phyloP scores from a whole-genome alignment of 2,888 invertebrate genomes.

The Dicyrtomina minuta region DNA sequence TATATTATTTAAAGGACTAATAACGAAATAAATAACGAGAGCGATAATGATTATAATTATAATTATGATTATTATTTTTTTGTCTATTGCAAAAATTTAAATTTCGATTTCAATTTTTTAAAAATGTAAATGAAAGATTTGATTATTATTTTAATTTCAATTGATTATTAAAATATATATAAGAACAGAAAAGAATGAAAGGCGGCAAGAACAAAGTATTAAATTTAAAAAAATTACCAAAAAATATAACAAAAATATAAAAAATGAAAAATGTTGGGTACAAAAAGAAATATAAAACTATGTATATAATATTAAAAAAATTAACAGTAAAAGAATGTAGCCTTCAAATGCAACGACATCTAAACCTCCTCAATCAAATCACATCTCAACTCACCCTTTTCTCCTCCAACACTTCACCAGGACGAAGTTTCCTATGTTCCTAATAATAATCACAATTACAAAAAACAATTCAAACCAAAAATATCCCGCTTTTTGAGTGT shows the following conservation, averaged over 20 bases:
- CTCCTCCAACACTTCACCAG: slow-evolving; percentile 90
- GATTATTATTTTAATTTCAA: not conserved
- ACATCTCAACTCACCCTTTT: slow-evolving; percentile 75
- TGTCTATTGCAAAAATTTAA: no score
- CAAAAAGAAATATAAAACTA: not conserved
- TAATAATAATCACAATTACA: slow-evolving; percentile 58
- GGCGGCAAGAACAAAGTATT: no score
- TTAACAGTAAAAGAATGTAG: slow-evolving; percentile 3
- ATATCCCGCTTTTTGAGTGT: not conserved
- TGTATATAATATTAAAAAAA: not conserved
- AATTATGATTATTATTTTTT: no score
- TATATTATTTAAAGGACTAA: no score
- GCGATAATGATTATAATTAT: no score
- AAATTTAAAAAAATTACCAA: not conserved
- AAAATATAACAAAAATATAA: slow-evolving; percentile 18
- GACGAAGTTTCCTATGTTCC: slow-evolving; percentile 89
- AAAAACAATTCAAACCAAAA: slow-evolving; percentile 4
- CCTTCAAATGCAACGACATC: slow-evolving; percentile 11
- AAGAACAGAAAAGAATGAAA: not conserved
- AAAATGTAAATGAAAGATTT: not conserved
- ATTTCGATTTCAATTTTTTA: no score
- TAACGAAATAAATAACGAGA: no score
- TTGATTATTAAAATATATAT: not conserved
- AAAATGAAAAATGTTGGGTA: no score
- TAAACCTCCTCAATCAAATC: slow-evolving; percentile 18